Base-by-base conservation (phyloP, 2,888 invertebrate species). In the Synergus japonicus region DNA sequence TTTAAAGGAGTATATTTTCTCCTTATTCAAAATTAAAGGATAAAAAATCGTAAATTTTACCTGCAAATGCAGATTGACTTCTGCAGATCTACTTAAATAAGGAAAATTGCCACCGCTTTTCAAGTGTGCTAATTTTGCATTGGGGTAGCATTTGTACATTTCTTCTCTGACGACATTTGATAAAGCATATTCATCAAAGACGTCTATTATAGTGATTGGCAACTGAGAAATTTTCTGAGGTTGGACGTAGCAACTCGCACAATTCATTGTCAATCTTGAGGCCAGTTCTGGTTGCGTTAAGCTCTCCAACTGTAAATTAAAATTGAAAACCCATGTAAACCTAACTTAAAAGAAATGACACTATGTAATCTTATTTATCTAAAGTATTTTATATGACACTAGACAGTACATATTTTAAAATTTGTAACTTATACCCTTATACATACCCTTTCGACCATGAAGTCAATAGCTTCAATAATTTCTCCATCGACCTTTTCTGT, bases 21-120 rank as follows among this genome's bases (percentile, higher is more conserved):
- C 13, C 18, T 67, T 18, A 37, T 41, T 1, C 3, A 54, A 12
- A 43, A 63, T 41, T 43, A 18, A 76, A 60, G 37, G 37, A 80
- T 81, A 83, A 65, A 77, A 79, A 13, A 41, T 15, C 43, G 15
- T 69, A 2, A 29, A 22, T 18, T 18, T 92, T 90, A 97, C 97
- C 94, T 97, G 94, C 90, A 98, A 94, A 93, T 97, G 97, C 85
- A 98, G 93, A 93, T 97, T 97, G 77, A 97, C 97, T 94, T 98
- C 98, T 87, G 96, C 96, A 91, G 96, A 95, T 88, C 97, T 94
- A 91, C 97, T 97, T 82, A 98, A 93, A 90, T 97, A 98, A 0
- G 98, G 98, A 92, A 98, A 98, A 93, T 97, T 97, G 7, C 98
- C 97, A 0, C 98, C 98, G 83, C 94, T 95, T 91, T 98, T 98